These are phyloP conservation scores for Tenthredo amoena DNA, from an alignment of 2,888 invertebrate genomes.

Conservation along the genomic window DNA sequence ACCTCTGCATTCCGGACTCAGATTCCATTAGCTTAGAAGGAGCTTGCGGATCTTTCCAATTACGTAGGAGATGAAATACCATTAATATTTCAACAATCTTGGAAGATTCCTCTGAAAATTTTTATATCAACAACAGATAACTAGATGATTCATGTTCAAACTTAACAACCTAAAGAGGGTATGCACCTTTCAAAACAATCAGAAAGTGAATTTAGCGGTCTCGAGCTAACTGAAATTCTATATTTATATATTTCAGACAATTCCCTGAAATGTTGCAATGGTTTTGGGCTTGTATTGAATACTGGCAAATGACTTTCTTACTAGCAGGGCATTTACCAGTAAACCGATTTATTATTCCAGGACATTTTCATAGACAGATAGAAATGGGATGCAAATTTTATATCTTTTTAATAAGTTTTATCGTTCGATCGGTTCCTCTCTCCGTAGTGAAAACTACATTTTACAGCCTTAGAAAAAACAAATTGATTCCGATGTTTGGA, in stretches of 20 bases:
- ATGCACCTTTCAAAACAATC: not conserved
- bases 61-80: conserved; percentile 73
- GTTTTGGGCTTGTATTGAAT: not conserved
- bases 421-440: too few species aligned
- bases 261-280: not conserved
- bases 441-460: too few species aligned
- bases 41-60: conserved; percentile 59
- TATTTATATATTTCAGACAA: not conserved
- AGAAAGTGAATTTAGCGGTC: not conserved
- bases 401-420: too few species aligned
- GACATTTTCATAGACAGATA: too few species aligned
- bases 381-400: too few species aligned
- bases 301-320: not conserved
- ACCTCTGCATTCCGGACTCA: conserved; percentile 42
- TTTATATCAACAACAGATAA: conserved; percentile 53
- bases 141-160: not conserved
- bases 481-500: too few species aligned
- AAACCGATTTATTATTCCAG: too few species aligned
- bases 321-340: too few species aligned
- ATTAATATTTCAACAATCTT: conserved; percentile 78
- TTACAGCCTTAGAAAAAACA: too few species aligned
- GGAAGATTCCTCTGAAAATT: conserved; percentile 58
- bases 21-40: not conserved
- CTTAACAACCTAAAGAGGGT: not conserved
- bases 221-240: not conserved